Conservation (phyloP, 2,888 invertebrate genomes). For the Oscheius sp. region DNA sequence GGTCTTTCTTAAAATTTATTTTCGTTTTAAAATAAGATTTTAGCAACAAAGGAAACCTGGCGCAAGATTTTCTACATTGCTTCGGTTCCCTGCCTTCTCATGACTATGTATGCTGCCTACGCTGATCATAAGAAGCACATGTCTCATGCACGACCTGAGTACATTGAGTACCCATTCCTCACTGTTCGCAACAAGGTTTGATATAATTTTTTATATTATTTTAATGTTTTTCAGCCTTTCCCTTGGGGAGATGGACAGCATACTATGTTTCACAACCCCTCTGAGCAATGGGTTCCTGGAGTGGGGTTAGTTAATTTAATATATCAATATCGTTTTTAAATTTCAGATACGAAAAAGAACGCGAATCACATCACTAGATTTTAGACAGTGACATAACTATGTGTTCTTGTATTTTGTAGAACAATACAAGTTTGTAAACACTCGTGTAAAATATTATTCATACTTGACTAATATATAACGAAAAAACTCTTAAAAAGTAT, state of each 20-base stretch:
- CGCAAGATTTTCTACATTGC: constrained; percentile 66
- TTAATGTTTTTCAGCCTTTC: constrained; percentile 77
- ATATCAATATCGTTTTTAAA: no score
- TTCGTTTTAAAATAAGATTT: no score
- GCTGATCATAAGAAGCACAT: constrained; percentile 53
- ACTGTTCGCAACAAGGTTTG: constrained; percentile 62
- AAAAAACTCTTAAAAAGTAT: no score
- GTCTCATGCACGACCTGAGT: constrained; percentile 60
- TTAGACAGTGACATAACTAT: no score
- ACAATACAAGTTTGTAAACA: constrained; percentile 29
- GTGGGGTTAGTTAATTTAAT: no score
- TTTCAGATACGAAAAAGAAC: constrained; percentile 62
- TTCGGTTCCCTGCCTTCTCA: constrained; percentile 62
- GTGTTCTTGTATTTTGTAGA: no score
- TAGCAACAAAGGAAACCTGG: constrained; percentile 61
- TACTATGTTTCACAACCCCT: constrained; percentile 83
- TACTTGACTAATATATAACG: background rate
- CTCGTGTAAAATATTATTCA: background rate
- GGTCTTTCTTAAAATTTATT: no score
- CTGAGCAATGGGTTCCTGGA: constrained; percentile 65
- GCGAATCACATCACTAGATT: constrained; percentile 39
- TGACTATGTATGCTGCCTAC: constrained; percentile 63
- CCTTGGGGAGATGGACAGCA: constrained; percentile 93
- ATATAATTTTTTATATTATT: background rate
- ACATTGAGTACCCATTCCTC: constrained; percentile 65